These are phyloP conservation scores for Holotrichia oblita DNA, from an alignment of 1,140 invertebrate genomes.

Conservation along the genomic window DNA sequence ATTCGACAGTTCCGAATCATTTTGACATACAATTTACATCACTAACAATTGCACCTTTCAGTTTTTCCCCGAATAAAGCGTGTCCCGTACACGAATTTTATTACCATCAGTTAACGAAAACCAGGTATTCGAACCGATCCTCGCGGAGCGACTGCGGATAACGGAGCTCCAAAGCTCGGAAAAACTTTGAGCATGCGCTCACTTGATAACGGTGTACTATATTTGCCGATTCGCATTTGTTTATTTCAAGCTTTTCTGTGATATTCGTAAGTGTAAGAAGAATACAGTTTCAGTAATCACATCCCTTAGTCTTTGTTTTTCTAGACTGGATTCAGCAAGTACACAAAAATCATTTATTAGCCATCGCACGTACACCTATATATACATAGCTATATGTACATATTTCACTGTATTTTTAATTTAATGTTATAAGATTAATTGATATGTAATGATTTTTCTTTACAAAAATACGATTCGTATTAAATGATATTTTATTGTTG, in stretches of 20 bases:
- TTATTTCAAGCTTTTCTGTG: slow-evolving; percentile 18
- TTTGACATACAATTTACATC: not conserved
- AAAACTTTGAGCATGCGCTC: slow-evolving; percentile 47
- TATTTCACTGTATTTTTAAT: no score
- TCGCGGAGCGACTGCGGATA: slow-evolving; percentile 49
- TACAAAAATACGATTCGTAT: no score
- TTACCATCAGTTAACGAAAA: not conserved
- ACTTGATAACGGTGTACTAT: slow-evolving; percentile 39
- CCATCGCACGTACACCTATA: no score
- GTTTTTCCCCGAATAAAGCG: slow-evolving; percentile 15
- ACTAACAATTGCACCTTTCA: not conserved
- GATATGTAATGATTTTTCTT: no score
- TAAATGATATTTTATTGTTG: no score
- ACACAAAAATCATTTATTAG: no score
- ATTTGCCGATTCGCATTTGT: slow-evolving; percentile 41
- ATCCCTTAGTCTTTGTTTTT: no score
- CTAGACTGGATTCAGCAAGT: no score
- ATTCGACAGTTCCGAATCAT: not conserved
- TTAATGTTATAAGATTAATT: no score
- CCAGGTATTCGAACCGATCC: not conserved
- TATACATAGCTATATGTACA: no score
- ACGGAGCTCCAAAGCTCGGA: slow-evolving; percentile 46
- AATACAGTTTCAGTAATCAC: no score
- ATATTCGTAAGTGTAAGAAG: not conserved
- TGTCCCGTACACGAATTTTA: not conserved